phyloP scores from a whole-genome alignment of 2,797 vertebrate species.

The Hephaestus fuliginosus region DNA sequence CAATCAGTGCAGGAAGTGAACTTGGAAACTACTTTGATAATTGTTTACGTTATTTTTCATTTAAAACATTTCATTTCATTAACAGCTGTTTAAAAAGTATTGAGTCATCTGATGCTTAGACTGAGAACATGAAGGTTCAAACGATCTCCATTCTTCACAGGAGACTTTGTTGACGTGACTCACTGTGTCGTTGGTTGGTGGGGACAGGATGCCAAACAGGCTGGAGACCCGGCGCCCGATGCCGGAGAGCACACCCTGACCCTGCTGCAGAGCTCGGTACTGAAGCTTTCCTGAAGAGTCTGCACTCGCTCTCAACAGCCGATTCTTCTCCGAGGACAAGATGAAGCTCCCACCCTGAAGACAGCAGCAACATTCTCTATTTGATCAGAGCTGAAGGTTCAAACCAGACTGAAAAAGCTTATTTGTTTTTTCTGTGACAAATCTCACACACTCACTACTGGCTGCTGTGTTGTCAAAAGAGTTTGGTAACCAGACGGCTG shows the following conservation, averaged over 20 bases:
- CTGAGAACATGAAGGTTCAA: too few relatives aligned
- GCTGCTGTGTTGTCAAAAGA: neutral
- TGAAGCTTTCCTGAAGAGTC: constrained; percentile 90
- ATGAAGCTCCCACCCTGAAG: constrained; percentile 92
- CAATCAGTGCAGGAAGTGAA: too few relatives aligned
- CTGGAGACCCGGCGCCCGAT: constrained; percentile 95
- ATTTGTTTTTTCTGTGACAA: neutral
- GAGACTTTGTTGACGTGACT: constrained; percentile 57
- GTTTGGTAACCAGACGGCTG: too few relatives aligned
- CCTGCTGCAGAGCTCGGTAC: constrained; percentile 88
- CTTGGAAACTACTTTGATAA: too few relatives aligned
- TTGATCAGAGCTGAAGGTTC: neutral
- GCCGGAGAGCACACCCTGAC: constrained; percentile 95
- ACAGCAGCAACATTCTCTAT: too few relatives aligned
- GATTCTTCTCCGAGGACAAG: constrained; percentile 88
- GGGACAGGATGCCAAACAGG: constrained; percentile 94
- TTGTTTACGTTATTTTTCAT: too few relatives aligned
- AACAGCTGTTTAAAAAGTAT: too few relatives aligned
- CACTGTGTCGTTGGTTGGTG: constrained; percentile 87
- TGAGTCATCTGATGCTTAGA: too few relatives aligned
- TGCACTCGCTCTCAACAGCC: constrained; percentile 84
- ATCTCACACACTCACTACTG: too few relatives aligned
- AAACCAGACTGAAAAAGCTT: neutral
- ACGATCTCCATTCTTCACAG: neutral
- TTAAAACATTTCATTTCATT: too few relatives aligned